A percentile compares a stretch with the other conserved stretches of the same genome.
Evolutionary conservation across 1,140 invertebrate species (phyloP).

Genomic region (Parapsyche elsis): DNA sequence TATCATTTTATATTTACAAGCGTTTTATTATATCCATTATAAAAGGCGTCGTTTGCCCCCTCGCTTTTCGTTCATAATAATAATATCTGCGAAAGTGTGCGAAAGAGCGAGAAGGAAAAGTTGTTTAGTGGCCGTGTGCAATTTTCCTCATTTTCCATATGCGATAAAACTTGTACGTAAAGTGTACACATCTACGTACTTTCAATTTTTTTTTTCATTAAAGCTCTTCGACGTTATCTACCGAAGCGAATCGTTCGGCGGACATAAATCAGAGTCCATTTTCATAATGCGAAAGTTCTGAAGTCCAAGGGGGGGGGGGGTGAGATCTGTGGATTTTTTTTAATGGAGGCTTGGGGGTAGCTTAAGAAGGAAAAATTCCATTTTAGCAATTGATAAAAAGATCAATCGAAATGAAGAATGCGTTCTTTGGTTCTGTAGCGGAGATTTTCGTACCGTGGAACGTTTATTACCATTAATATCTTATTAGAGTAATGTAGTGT

Average conservation of each 20-base stretch:
- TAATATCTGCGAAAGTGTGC: background rate
- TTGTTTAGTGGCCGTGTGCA: too few species aligned
- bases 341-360: background rate
- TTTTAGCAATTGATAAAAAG: slow-evolving; percentile 35
- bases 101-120: too few species aligned
- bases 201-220: slow-evolving; percentile 25
- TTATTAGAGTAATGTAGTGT: slow-evolving; percentile 9
- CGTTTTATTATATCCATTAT: slow-evolving; percentile 24
- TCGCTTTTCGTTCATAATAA: background rate
- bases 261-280: slow-evolving; percentile 43
- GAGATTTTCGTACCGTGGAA: background rate
- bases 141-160: too few species aligned
- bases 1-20: slow-evolving; percentile 39
- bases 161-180: background rate
- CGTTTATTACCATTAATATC: slow-evolving; percentile 16
- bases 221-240: slow-evolving; percentile 20
- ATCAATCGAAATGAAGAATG: slow-evolving; percentile 27
- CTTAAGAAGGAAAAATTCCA: background rate
- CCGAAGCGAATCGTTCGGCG: slow-evolving; percentile 15
- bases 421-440: background rate
- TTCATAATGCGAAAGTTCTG: slow-evolving; percentile 40
- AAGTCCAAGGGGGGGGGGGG: background rate
- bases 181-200: background rate
- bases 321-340: background rate
- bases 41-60: background rate